Evolutionary conservation across 2,113 vertebrate genomes (phyloP).

Genomic region (Butorides virescens): DNA sequence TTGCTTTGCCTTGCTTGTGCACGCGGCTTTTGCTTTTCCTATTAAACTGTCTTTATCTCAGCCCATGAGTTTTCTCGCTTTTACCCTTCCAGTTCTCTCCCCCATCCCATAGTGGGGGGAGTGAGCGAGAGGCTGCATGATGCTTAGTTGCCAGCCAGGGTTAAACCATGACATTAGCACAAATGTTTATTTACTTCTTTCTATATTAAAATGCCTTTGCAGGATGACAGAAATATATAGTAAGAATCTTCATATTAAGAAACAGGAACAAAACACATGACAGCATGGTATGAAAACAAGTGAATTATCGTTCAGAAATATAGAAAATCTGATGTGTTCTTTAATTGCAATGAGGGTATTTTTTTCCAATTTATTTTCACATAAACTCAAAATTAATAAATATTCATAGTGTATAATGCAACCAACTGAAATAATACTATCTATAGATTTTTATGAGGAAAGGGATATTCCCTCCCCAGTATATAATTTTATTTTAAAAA

Average conservation of each 20-base stretch:
- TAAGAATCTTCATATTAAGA: not conserved
- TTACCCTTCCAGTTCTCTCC: no score
- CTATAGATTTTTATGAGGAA: not conserved
- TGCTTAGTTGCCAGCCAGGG: no score
- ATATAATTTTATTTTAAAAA: not conserved
- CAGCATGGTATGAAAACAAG: not conserved
- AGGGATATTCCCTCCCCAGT: not conserved
- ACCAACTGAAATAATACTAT: not conserved
- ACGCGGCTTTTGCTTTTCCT: no score
- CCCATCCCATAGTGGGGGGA: no score
- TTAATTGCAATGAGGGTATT: not conserved
- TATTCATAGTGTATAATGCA: not conserved
- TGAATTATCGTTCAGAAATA: not conserved
- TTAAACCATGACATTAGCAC: not conserved
- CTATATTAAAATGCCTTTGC: not conserved
- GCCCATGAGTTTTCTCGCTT: no score
- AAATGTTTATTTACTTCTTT: not conserved
- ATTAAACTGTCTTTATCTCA: no score
- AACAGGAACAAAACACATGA: not conserved
- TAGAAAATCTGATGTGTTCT: rapidly evolving
- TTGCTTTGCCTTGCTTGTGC: no score
- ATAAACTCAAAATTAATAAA: not conserved
- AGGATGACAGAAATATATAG: not conserved
- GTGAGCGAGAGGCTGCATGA: no score
- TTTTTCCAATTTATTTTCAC: not conserved